Evolutionary conservation across 2,113 vertebrate species (phyloP).

Genomic region (Aptenodytes patagonicus): DNA sequence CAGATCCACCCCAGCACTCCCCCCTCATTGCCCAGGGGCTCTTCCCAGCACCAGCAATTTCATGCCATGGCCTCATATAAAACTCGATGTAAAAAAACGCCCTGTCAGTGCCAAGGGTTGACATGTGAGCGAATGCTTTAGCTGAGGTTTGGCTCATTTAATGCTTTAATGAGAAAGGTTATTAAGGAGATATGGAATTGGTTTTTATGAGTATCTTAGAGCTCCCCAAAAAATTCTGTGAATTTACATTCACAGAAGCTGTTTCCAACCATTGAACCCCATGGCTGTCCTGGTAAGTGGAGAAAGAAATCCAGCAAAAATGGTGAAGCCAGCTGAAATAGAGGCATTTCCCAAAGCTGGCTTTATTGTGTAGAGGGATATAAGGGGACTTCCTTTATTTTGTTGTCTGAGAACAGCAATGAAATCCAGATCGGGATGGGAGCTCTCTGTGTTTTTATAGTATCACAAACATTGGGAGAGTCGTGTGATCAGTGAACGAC

Average conservation of each 20-base stretch:
- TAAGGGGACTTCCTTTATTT: not conserved
- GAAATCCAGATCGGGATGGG: not conserved
- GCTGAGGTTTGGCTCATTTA: not conserved
- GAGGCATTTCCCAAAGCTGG: not conserved
- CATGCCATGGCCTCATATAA: not conserved
- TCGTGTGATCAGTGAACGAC: not conserved
- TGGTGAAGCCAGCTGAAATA: not conserved
- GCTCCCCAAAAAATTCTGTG: not conserved
- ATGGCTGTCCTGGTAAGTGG: not conserved
- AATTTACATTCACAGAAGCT: not conserved
- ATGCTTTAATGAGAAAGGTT: not conserved
- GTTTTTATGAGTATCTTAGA: not conserved
- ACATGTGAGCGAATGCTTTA: not conserved
- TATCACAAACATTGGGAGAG: not conserved
- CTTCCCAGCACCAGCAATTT: not conserved
- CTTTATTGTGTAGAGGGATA: not conserved
- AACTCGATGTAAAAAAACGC: not conserved
- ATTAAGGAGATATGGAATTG: not conserved
- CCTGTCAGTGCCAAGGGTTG: not conserved
- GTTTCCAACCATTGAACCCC: not conserved
- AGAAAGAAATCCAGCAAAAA: not conserved
- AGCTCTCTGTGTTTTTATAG: not conserved
- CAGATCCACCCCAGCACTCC: not conserved
- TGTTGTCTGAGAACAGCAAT: not conserved
- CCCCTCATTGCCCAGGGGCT: rapidly evolving